These are phyloP conservation scores for Invenusta paracnida DNA, from an alignment of 2,888 invertebrate species.

Conservation along the genomic window DNA sequence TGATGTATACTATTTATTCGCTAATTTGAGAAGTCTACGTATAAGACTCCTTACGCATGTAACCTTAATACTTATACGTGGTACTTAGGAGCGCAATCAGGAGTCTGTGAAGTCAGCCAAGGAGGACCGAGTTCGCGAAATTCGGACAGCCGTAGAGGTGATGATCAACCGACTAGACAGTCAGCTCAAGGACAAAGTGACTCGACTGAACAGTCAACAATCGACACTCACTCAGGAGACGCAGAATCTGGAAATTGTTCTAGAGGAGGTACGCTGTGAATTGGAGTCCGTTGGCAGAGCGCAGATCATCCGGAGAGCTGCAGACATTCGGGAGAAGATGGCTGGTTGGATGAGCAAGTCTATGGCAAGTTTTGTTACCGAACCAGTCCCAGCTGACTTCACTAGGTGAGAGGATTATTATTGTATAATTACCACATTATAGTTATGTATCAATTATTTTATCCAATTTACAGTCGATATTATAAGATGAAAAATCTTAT, in stretches of 20 bases:
- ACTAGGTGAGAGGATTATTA: conserved; percentile 83
- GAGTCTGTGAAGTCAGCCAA: conserved; percentile 82
- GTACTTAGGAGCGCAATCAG: conserved; percentile 64
- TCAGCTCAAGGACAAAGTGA: conserved; percentile 78
- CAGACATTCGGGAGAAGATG: conserved; percentile 76
- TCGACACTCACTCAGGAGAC: conserved; percentile 68
- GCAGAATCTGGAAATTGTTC: conserved; percentile 76
- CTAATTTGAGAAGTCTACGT: too few species aligned
- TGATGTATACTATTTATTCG: too few species aligned
- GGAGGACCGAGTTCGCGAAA: conserved; percentile 84
- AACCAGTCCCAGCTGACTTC: conserved; percentile 83
- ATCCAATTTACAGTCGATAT: too few species aligned
- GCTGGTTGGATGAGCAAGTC: conserved; percentile 79
- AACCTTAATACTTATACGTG: too few species aligned
- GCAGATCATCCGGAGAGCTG: conserved; percentile 75
- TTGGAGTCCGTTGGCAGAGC: conserved; percentile 74
- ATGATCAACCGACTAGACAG: conserved; percentile 86
- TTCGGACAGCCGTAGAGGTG: conserved; percentile 81
- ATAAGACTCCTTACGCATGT: too few species aligned
- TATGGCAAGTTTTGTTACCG: conserved; percentile 79
- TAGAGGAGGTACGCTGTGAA: conserved; percentile 68
- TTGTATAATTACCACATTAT: conserved; percentile 59
- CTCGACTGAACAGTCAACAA: conserved; percentile 72
- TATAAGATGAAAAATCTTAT: too few species aligned
- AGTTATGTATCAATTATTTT: too few species aligned